Evolutionary conservation across 2,113 vertebrate genomes (phyloP).

Genomic region (Telmatochromis brichardi): DNA sequence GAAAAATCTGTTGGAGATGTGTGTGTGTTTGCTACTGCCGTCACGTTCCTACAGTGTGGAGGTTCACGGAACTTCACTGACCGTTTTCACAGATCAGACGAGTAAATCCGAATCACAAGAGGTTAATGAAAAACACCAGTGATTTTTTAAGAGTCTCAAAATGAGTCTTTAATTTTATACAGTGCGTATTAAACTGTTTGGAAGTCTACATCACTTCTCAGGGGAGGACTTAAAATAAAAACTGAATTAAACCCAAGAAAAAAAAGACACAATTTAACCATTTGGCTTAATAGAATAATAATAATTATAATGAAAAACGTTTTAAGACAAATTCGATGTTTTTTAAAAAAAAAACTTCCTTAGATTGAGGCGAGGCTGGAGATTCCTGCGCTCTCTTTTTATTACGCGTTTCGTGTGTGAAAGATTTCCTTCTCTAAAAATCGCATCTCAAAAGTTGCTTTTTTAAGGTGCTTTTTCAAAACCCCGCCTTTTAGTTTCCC

Average conservation of each 20-base stretch:
- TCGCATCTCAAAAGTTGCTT: neutral
- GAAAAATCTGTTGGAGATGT: neutral
- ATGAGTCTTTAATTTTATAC: neutral
- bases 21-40: neutral
- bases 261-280: neutral
- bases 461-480: neutral
- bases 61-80: neutral
- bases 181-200: neutral
- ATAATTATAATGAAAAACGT: neutral
- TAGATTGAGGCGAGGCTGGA: neutral
- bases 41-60: neutral
- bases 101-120: neutral
- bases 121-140: neutral
- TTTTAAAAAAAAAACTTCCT: neutral
- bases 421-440: neutral
- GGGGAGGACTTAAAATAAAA: neutral
- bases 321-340: neutral
- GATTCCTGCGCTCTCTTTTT: neutral
- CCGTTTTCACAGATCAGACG: neutral
- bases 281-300: neutral
- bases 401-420: neutral
- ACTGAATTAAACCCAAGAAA: neutral
- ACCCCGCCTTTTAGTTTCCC: neutral
- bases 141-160: neutral
- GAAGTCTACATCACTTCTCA: neutral